phyloP scores from a whole-genome alignment of 2,113 vertebrate species.

The Laticauda colubrina region DNA sequence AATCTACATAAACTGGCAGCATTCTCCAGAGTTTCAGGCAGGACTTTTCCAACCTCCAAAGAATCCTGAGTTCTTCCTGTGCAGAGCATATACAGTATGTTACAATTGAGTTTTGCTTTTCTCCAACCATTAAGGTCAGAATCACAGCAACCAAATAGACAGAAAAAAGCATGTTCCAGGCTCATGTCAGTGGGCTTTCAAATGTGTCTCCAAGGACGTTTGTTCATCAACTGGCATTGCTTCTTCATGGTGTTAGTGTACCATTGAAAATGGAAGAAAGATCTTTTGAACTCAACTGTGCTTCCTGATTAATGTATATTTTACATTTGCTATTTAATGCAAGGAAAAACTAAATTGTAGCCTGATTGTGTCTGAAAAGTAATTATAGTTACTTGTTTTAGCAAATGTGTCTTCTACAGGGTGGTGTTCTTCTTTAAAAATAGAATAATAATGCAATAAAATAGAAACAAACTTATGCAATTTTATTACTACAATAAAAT shows the following conservation, averaged over 20 bases:
- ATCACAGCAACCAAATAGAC: conserved; percentile 17
- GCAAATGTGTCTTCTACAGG: not conserved
- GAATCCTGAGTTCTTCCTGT: not conserved
- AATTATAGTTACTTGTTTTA: not conserved
- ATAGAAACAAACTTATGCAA: not conserved
- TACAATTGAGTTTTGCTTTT: not conserved
- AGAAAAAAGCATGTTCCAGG: not conserved
- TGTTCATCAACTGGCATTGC: not conserved
- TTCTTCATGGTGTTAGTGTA: not conserved
- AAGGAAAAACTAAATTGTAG: not conserved
- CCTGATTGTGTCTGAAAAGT: not conserved
- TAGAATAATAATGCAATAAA: not conserved
- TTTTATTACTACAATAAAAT: not conserved
- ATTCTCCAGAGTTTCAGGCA: not conserved
- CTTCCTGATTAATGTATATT: not conserved
- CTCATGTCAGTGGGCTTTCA: not conserved
- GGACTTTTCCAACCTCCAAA: not conserved
- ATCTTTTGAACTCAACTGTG: not conserved
- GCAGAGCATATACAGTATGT: not conserved
- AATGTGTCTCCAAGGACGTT: not conserved
- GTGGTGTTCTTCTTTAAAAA: not conserved
- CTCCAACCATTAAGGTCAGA: conserved; percentile 30
- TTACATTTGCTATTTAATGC: not conserved
- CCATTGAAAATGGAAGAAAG: not conserved
- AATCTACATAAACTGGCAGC: not conserved